Conservation (phyloP, 2,888 invertebrate species). For the Aproaerema taeniolella region DNA sequence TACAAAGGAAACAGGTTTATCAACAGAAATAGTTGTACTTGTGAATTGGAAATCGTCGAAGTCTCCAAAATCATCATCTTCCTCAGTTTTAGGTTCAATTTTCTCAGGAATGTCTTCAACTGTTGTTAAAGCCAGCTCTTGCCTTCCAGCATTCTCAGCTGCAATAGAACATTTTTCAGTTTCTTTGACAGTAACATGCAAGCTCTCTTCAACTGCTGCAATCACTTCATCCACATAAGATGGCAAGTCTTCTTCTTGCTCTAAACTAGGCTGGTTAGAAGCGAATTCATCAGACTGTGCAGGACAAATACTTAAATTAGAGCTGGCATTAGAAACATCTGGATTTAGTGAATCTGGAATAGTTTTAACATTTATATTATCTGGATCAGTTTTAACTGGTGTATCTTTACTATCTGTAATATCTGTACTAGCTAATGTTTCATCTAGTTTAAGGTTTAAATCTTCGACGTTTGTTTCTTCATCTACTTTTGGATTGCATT, state of each 20-base stretch:
- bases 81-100: not conserved
- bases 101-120: not conserved
- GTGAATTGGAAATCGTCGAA: slow-evolving; percentile 31
- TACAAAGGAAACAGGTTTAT: slow-evolving; percentile 29
- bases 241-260: slow-evolving; percentile 11
- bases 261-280: slow-evolving; percentile 4
- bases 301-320: no score
- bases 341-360: no score
- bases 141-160: no score
- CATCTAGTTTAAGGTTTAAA: slow-evolving; percentile 49
- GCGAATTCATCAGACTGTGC: slow-evolving; percentile 1
- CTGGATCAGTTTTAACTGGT: not conserved
- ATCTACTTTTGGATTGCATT: slow-evolving; percentile 32
- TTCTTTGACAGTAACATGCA: slow-evolving; percentile 1
- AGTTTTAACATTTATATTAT: not conserved
- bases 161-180: no score
- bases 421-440: slow-evolving; percentile 22
- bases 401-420: slow-evolving; percentile 2
- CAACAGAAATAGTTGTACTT: slow-evolving; percentile 23
- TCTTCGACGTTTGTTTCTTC: slow-evolving; percentile 52
- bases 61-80: slow-evolving; percentile 52
- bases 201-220: slow-evolving; percentile 21
- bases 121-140: no score
- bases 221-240: slow-evolving; percentile 14
- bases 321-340: not conserved